These are phyloP conservation scores for Acrobasis suavella DNA, from an alignment of 2,888 invertebrate genomes.

Conservation along the genomic window DNA sequence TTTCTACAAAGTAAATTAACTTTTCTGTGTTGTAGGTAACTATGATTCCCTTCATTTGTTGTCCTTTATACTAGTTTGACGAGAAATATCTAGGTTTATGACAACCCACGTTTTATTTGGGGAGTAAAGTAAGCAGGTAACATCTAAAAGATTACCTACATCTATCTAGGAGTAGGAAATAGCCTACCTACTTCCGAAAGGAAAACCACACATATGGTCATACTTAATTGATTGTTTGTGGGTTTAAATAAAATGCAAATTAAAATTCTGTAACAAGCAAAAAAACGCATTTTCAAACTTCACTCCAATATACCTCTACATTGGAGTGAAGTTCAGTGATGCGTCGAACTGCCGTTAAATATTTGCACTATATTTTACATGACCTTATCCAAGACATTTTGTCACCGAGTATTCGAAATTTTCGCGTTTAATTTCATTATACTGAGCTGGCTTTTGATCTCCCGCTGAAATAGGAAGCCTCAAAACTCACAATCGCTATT, in stretches of 20 bases:
- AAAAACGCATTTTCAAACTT: too few relatives aligned
- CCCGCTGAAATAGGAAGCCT: neutral
- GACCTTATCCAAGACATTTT: neutral
- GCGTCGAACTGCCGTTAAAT: too few relatives aligned
- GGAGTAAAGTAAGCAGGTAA: too few relatives aligned
- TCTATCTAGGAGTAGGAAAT: too few relatives aligned
- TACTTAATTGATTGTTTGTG: too few relatives aligned
- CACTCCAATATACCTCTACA: too few relatives aligned
- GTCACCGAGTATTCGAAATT: neutral
- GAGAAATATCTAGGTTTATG: neutral
- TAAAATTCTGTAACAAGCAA: too few relatives aligned
- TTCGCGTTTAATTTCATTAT: neutral
- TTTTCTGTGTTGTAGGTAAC: neutral
- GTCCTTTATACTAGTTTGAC: neutral
- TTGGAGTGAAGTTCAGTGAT: too few relatives aligned
- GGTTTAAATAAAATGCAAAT: too few relatives aligned
- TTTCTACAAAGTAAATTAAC: slow-evolving; percentile 5
- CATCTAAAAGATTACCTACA: too few relatives aligned
- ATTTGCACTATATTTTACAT: neutral
- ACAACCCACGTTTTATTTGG: neutral
- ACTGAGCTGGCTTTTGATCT: neutral
- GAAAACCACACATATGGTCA: too few relatives aligned
- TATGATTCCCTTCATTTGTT: neutral
- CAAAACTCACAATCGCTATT: slow-evolving; percentile 1
- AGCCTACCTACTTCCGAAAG: too few relatives aligned